phyloP scores from a whole-genome alignment of 2,113 vertebrate genomes.

The Cyanoderma ruficeps region DNA sequence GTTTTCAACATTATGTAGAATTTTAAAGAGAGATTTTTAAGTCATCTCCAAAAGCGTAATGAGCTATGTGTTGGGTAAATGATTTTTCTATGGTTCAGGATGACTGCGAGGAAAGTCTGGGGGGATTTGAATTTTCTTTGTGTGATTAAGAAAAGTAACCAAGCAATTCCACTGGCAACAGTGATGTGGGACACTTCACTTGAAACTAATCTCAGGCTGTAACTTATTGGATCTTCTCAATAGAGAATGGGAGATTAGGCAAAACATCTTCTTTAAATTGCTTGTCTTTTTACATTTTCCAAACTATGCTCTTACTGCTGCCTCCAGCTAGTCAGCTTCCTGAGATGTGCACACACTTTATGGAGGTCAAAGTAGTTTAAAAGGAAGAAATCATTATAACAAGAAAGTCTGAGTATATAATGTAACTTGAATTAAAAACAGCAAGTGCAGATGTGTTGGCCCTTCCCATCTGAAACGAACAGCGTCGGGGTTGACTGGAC shows the following conservation, averaged over 20 bases:
- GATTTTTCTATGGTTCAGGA: background rate
- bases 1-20: background rate
- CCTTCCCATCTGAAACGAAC: background rate
- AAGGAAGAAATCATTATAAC: slow-evolving; percentile 27
- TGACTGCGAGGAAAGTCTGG: background rate
- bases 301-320: background rate
- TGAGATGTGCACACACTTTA: background rate
- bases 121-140: background rate
- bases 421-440: slow-evolving; percentile 1
- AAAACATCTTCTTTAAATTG: background rate
- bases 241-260: background rate
- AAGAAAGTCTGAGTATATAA: background rate
- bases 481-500: background rate
- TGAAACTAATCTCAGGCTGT: background rate
- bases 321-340: slow-evolving; percentile 6
- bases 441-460: background rate
- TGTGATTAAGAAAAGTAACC: slow-evolving; percentile 2
- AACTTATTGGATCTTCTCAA: slow-evolving; percentile 6
- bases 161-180: background rate
- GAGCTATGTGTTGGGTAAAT: background rate
- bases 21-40: background rate
- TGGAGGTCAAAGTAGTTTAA: slow-evolving; percentile 26
- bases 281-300: background rate
- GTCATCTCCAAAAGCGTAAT: background rate
- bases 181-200: background rate